These are phyloP conservation scores for Rhabdomys pumilio DNA, from an alignment of 2,797 vertebrate genomes.

Conservation along the genomic window DNA sequence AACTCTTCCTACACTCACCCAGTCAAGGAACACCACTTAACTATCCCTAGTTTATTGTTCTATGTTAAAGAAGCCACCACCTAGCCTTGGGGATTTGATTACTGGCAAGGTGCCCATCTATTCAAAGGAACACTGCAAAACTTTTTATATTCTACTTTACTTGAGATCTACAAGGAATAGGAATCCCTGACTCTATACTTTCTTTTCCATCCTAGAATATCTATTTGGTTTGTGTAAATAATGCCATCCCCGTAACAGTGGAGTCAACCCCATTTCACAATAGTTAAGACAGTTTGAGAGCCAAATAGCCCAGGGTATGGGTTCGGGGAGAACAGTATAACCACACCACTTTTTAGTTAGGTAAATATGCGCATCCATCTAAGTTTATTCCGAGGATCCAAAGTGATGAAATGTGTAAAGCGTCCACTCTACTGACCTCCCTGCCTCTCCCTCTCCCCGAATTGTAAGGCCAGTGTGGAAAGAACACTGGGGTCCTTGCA, in stretches of 20 bases:
- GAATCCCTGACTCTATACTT: background rate
- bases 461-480: background rate
- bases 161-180: slow-evolving; percentile 29
- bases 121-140: background rate
- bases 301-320: slow-evolving; percentile 16
- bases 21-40: background rate
- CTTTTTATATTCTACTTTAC: slow-evolving; percentile 17
- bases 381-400: background rate
- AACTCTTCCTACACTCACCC: background rate
- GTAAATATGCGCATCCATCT: background rate
- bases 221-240: background rate
- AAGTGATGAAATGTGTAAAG: background rate
- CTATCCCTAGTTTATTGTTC: background rate
- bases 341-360: background rate
- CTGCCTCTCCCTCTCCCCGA: background rate
- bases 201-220: background rate
- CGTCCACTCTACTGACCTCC: background rate
- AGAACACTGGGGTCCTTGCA: background rate
- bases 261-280: background rate
- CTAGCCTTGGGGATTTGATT: background rate
- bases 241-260: background rate
- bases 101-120: background rate
- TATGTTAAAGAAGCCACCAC: slow-evolving; percentile 39
- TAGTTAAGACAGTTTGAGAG: background rate
- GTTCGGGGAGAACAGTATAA: slow-evolving; percentile 7